Conservation (phyloP, 2,888 invertebrate species). For the Scotopteryx bipunctaria region DNA sequence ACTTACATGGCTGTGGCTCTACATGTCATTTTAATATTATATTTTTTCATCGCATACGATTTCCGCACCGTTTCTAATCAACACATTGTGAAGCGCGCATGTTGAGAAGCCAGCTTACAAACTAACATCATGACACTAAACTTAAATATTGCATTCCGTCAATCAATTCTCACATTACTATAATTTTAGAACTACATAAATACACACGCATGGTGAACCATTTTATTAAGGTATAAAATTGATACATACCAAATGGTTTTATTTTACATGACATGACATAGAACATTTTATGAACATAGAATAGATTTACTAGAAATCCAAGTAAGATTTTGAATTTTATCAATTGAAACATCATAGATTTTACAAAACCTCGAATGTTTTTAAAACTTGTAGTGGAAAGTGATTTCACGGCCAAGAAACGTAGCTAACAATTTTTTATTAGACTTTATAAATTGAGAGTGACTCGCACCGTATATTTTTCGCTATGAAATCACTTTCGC, state of each 20-base stretch:
- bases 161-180: constrained; percentile 72
- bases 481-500: constrained; percentile 36
- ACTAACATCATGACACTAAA: constrained; percentile 59
- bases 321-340: constrained; percentile 4
- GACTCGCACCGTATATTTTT: background rate
- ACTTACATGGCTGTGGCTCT: constrained; percentile 64
- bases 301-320: constrained; percentile 24
- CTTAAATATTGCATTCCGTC: constrained; percentile 82
- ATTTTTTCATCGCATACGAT: constrained; percentile 63
- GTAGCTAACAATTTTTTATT: background rate
- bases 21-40: constrained; percentile 59
- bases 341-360: constrained; percentile 18
- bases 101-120: constrained; percentile 60
- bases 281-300: no score
- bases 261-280: constrained; percentile 25
- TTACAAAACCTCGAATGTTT: constrained; percentile 15
- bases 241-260: constrained; percentile 16
- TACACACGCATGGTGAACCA: constrained; percentile 63
- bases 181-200: constrained; percentile 20
- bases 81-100: constrained; percentile 64
- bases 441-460: background rate
- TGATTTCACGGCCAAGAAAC: constrained; percentile 26
- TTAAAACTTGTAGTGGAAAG: constrained; percentile 20
- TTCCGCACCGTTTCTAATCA: constrained; percentile 57
- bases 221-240: constrained; percentile 6